Evolutionary conservation across 2,888 invertebrate genomes (phyloP).

Genomic region (Synergus japonicus): DNA sequence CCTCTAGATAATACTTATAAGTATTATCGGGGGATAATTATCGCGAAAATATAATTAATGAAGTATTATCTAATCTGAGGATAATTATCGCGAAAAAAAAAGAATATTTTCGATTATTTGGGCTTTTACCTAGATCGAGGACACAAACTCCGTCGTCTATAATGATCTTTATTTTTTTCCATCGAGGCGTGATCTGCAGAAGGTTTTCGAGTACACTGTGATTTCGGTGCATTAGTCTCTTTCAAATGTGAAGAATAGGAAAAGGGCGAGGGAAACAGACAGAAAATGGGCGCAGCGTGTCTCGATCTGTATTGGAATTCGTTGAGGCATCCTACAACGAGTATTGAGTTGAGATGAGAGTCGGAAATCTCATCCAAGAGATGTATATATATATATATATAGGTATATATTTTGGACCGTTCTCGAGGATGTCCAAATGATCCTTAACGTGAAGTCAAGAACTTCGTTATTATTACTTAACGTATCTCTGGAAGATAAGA

Average conservation of each 20-base stretch:
- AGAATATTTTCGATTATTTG: too few species aligned
- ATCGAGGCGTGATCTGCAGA: background rate
- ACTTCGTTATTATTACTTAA: conserved; percentile 49
- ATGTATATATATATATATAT: background rate
- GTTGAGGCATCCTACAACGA: conserved; percentile 43
- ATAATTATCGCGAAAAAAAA: too few species aligned
- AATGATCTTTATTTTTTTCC: background rate
- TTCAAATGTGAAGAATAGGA: conserved; percentile 6
- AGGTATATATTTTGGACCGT: background rate
- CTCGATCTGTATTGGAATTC: conserved; percentile 37
- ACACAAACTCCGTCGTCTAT: background rate
- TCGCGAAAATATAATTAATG: too few species aligned
- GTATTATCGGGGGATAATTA: too few species aligned
- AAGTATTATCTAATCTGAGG: too few species aligned
- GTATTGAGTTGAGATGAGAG: conserved; percentile 46
- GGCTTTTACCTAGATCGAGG: background rate
- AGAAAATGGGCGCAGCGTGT: conserved; percentile 15
- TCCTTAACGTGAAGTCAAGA: conserved; percentile 45
- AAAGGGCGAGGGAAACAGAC: background rate
- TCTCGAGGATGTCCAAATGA: conserved; percentile 22
- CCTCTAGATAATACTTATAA: too few species aligned
- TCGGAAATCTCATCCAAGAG: conserved; percentile 27
- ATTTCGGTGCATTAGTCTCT: conserved; percentile 15
- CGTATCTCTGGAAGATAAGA: conserved; percentile 8
- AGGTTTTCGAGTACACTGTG: conserved; percentile 28